Evolutionary conservation across 2,888 invertebrate species (phyloP).

Genomic region (Oligia strigilis): DNA sequence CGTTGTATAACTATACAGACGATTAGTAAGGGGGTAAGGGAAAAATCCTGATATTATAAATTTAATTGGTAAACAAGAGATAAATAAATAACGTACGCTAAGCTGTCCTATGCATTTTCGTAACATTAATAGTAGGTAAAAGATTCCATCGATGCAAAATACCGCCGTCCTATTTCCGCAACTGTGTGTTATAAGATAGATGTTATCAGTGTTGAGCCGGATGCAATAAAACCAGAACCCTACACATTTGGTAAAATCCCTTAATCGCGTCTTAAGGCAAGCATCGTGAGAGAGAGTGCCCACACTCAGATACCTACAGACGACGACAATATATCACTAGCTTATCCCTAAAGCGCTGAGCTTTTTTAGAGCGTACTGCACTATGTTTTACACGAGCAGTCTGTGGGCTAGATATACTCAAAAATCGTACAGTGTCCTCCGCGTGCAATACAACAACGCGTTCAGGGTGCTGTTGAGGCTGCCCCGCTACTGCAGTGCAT

Average conservation of each 20-base stretch:
- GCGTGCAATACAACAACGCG: too few relatives aligned
- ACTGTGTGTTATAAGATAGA: conserved; percentile 5
- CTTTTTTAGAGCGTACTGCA: too few relatives aligned
- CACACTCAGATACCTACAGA: background rate
- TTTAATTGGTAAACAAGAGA: background rate
- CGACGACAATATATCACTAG: conserved; percentile 23
- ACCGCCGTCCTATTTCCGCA: background rate
- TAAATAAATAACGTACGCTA: background rate
- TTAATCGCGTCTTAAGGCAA: conserved; percentile 37
- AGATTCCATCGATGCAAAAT: background rate
- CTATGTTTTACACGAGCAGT: too few relatives aligned
- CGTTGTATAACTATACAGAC: too few relatives aligned
- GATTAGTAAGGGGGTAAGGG: too few relatives aligned
- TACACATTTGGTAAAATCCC: conserved; percentile 31
- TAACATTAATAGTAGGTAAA: background rate
- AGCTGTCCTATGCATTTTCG: background rate
- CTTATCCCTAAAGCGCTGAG: conserved; percentile 18
- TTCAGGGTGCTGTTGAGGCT: too few relatives aligned
- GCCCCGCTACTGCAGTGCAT: too few relatives aligned
- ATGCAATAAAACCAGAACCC: conserved; percentile 30
- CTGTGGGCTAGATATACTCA: too few relatives aligned
- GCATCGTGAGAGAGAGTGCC: background rate
- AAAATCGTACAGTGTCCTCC: too few relatives aligned
- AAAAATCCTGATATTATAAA: background rate
- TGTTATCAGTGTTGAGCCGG: conserved; percentile 38